Evolutionary conservation across 2,888 invertebrate species (phyloP), one percentile per base, ranked within the genome.

Genomic region (Leptarthrus brevirostris): DNA sequence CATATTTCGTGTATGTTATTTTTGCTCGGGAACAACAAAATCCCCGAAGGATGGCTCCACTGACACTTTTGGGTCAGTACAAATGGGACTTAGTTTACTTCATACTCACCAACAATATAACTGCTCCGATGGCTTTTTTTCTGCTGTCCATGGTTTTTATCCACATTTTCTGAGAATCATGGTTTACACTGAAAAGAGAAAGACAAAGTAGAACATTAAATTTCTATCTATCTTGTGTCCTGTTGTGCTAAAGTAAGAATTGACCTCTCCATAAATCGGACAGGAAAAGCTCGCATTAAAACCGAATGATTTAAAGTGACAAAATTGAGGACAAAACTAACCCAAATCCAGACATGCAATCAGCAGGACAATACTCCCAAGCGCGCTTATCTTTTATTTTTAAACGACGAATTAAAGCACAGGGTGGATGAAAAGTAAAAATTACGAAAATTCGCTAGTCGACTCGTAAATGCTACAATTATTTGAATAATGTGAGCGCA

Each of bases 101-200:
- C 1, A 20, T 69, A 80, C 82, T 83, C 80, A 83, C 83, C 82
- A 82, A 77, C 75, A 82, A 80, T 79, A 83, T 71, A 74, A 74
- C 79, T 78, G 79, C 78, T 78, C 79, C 75, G 74, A 77, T 78
- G 76, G 79, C 79, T 79, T 80, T 80, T 77, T 79, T 79, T 78
- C 52, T 78, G 78, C 52, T 69, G 22, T 80, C 79, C 83, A 83
- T 82, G 58, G 77, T 79, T 81, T 82, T 81, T 81, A 82, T 81
- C 81, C 81, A 80, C 80, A 81, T 82, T 80, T 82, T 82, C 81
- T 80, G 79, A 81, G 80, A 81, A 82, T 82, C 83, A 83, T 83
- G 81, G 79, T 80, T 81, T 79, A 75, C 78, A 77, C 81, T 80
- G 77, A 14, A 80, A 80, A 47, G 40, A 74, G 16, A 77, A 70